Percentiles rank a stretch among this genome's conserved stretches.
Evolutionary conservation across 2,797 vertebrate genomes (phyloP).

Genomic region (Schizopygopsis malacanthus): DNA sequence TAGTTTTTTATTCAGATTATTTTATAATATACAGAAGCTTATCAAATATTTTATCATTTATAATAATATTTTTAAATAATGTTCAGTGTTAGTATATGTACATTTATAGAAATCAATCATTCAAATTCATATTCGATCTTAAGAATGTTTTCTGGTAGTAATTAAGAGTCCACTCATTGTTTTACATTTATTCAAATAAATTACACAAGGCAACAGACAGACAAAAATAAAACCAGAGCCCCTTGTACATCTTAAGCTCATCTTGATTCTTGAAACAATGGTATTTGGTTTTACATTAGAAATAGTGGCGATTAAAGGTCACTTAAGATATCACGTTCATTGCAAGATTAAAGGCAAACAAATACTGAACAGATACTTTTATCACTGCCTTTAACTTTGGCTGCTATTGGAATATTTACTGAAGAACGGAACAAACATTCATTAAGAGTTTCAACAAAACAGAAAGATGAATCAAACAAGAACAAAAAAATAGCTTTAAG

Average conservation of each 20-base stretch:
- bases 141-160: neutral
- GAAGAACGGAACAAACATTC: constrained; percentile 1
- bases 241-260: neutral
- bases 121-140: neutral
- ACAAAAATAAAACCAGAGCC: constrained; percentile 34
- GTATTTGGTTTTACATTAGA: neutral
- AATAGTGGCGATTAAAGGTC: neutral
- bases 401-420: neutral
- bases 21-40: neutral
- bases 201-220: constrained; percentile 28
- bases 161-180: neutral
- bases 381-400: constrained; percentile 33
- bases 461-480: neutral
- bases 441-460: constrained; percentile 6
- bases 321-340: neutral
- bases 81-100: neutral
- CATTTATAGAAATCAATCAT: neutral
- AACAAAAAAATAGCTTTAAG: neutral
- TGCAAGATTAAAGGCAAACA: constrained; percentile 10
- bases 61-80: neutral
- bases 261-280: constrained; percentile 40
- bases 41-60: neutral
- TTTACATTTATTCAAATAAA: constrained; percentile 54
- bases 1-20: neutral
- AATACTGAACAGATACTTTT: neutral